Percentiles rank a stretch among this genome's conserved stretches.
phyloP scores from a whole-genome alignment of 2,888 invertebrate genomes.

The Bedellia somnulentella region DNA sequence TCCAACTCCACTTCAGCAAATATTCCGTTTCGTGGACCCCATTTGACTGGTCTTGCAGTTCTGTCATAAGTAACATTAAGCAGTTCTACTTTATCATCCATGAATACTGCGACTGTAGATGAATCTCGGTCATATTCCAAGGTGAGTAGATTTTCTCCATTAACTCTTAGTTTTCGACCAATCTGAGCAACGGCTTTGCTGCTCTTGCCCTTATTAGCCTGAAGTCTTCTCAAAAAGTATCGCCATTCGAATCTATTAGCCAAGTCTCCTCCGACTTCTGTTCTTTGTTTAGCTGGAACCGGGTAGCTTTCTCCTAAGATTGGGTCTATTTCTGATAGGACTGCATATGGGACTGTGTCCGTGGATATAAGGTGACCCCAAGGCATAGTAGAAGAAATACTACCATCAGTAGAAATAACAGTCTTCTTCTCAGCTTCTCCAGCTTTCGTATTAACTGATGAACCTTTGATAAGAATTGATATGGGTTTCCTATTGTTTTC shows the following conservation, averaged over 20 bases:
- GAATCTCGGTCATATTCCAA: slow-evolving; percentile 89
- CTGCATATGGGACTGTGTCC: slow-evolving; percentile 88
- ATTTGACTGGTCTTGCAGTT: slow-evolving; percentile 81
- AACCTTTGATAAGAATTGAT: slow-evolving; percentile 85
- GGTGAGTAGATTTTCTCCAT: slow-evolving; percentile 88
- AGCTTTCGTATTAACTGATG: slow-evolving; percentile 78
- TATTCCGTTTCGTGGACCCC: slow-evolving; percentile 82
- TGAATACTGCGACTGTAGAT: slow-evolving; percentile 82
- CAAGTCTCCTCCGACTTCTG: slow-evolving; percentile 86
- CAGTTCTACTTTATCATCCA: slow-evolving; percentile 84
- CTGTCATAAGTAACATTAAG: slow-evolving; percentile 86
- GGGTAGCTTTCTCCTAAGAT: slow-evolving; percentile 89
- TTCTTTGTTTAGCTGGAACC: slow-evolving; percentile 86
- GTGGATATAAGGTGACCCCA: slow-evolving; percentile 89
- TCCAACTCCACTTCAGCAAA: slow-evolving; percentile 89
- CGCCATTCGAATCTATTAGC: slow-evolving; percentile 96
- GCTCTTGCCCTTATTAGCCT: slow-evolving; percentile 62
- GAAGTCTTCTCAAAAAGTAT: slow-evolving; percentile 81
- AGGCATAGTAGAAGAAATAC: slow-evolving; percentile 77
- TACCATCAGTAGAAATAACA: slow-evolving; percentile 78
- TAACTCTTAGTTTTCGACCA: slow-evolving; percentile 82
- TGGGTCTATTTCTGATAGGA: slow-evolving; percentile 85
- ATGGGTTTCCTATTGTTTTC: slow-evolving; percentile 82
- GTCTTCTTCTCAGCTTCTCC: slow-evolving; percentile 84
- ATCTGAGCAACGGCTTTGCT: slow-evolving; percentile 78